These are phyloP conservation scores for Telmatherina bonti DNA, from an alignment of 2,797 vertebrate genomes.

Conservation along the genomic window DNA sequence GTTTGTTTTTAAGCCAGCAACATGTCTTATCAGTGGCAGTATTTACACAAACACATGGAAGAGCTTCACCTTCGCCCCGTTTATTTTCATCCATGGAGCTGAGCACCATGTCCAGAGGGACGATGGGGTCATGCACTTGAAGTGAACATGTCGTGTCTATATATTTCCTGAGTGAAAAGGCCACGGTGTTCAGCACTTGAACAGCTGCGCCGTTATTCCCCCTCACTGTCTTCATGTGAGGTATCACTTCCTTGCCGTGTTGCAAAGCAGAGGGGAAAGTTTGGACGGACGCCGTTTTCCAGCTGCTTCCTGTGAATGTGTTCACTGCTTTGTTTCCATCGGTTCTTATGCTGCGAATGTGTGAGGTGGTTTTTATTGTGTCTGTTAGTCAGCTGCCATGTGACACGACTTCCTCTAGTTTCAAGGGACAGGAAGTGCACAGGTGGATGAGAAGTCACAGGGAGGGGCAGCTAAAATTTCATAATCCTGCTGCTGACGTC, in stretches of 20 bases:
- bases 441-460: neutral
- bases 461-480: constrained; percentile 8
- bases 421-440: constrained; percentile 3
- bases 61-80: constrained; percentile 2
- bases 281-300: neutral
- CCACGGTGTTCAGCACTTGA: constrained; percentile 33
- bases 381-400: constrained; percentile 26
- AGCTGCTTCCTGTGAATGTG: neutral
- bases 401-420: constrained; percentile 9
- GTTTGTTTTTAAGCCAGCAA: neutral
- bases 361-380: constrained; percentile 1
- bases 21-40: neutral
- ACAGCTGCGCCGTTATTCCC: constrained; percentile 29
- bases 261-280: neutral
- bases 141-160: neutral
- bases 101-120: neutral
- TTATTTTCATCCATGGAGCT: neutral
- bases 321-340: neutral
- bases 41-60: neutral
- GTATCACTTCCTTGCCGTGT: neutral
- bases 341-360: neutral
- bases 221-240: neutral
- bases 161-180: constrained; percentile 6
- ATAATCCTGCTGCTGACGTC: constrained; percentile 8
- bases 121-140: neutral